phyloP scores from a whole-genome alignment of 2,113 vertebrate genomes.

The Podocnemis expansa region DNA sequence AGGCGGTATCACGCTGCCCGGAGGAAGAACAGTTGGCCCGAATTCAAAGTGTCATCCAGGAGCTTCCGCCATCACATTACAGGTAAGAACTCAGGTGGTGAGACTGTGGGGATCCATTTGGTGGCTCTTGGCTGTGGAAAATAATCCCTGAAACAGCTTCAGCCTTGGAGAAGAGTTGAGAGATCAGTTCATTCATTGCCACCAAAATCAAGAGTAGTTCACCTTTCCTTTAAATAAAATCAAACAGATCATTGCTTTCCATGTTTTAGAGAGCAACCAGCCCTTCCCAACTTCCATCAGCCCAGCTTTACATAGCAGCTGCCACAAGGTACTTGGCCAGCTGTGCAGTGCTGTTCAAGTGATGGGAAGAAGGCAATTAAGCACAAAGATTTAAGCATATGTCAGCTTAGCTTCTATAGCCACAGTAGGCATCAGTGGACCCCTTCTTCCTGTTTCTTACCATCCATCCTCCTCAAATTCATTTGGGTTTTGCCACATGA shows the following conservation, averaged over 20 bases:
- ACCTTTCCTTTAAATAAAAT: not conserved
- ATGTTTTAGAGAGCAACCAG: not conserved
- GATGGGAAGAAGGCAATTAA: not conserved
- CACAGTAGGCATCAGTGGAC: not conserved
- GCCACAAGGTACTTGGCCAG: not conserved
- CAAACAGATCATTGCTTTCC: not conserved
- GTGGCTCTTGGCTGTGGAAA: not conserved
- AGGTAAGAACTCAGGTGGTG: constrained; percentile 77
- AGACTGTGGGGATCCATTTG: not conserved
- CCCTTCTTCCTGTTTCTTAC: not conserved
- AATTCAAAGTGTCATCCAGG: constrained; percentile 90
- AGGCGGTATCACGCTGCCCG: constrained; percentile 82
- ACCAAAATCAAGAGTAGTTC: constrained; percentile 2
- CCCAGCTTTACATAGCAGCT: not conserved
- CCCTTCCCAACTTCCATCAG: not conserved
- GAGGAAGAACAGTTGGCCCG: constrained; percentile 87
- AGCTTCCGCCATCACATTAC: constrained; percentile 92
- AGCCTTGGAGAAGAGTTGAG: not conserved
- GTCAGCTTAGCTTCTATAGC: not conserved
- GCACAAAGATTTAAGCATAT: not conserved
- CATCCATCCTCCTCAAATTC: not conserved
- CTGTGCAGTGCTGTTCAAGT: not conserved
- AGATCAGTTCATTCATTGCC: not conserved
- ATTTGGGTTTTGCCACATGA: not conserved
- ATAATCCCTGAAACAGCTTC: not conserved